Evolutionary conservation across 2,797 vertebrate genomes (phyloP).

Genomic region (Tokudaia tokunoshimensis): DNA sequence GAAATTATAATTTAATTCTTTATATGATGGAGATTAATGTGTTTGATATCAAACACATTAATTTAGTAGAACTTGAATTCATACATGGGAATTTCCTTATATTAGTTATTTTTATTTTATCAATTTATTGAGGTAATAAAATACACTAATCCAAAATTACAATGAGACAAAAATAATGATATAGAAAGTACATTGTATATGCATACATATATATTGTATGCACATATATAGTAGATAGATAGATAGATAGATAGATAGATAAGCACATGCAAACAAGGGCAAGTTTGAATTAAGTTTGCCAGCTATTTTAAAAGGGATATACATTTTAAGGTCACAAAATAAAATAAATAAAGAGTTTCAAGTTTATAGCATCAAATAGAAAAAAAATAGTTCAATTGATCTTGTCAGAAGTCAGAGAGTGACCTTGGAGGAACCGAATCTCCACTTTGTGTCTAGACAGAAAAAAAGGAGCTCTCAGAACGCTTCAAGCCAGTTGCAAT

Average conservation of each 20-base stretch:
- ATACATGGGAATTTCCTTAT: background rate
- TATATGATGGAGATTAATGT: background rate
- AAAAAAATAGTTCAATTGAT: constrained; percentile 18
- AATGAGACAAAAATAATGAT: constrained; percentile 4
- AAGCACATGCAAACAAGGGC: background rate
- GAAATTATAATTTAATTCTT: background rate
- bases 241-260: too few species aligned
- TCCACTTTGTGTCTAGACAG: constrained; percentile 60
- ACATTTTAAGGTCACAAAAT: constrained; percentile 53
- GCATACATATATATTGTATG: too few species aligned
- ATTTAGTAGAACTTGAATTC: background rate
- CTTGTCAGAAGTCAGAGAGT: constrained; percentile 18
- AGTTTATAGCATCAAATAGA: background rate
- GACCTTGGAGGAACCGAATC: constrained; percentile 58
- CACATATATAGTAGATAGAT: too few species aligned
- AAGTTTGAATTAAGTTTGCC: background rate
- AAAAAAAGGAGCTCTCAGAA: constrained; percentile 53
- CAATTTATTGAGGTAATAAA: constrained; percentile 46
- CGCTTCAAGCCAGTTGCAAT: background rate
- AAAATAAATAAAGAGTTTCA: constrained; percentile 48
- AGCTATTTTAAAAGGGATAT: constrained; percentile 6
- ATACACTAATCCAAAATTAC: background rate
- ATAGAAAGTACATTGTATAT: background rate
- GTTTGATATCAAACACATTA: background rate
- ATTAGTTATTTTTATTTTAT: background rate